Percentiles rank a stretch among this genome's conserved stretches.
These are phyloP conservation scores for Belgica antarctica DNA, from an alignment of 2,888 invertebrate genomes.

Conservation along the genomic window DNA sequence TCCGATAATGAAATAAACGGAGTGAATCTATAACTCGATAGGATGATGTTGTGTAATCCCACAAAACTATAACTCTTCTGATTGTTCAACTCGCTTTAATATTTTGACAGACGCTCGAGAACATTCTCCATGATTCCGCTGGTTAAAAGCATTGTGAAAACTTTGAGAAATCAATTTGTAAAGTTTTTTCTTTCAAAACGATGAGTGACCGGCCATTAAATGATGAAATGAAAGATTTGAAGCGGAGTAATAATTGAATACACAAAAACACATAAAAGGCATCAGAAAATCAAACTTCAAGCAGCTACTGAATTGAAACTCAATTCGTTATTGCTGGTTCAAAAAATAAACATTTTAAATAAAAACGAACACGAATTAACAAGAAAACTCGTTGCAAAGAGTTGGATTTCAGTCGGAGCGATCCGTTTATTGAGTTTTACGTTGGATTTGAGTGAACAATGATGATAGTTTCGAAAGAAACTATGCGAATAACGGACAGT, in stretches of 20 bases:
- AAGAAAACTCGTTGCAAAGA: background rate
- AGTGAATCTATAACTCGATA: conserved; percentile 28
- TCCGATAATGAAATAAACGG: conserved; percentile 22
- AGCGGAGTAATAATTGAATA: conserved; percentile 33
- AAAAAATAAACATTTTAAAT: background rate
- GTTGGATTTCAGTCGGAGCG: background rate
- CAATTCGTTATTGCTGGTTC: background rate
- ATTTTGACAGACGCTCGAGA: conserved; percentile 31
- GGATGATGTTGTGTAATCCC: conserved; percentile 20
- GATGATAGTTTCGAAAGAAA: conserved; percentile 30
- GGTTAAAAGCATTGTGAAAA: background rate
- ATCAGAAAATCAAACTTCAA: conserved; percentile 25
- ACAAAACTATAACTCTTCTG: conserved; percentile 11
- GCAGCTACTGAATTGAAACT: conserved; percentile 34
- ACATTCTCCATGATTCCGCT: background rate
- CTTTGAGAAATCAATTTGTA: background rate
- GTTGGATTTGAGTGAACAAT: background rate
- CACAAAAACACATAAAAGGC: conserved; percentile 25
- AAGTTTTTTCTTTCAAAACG: background rate
- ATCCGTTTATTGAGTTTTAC: background rate
- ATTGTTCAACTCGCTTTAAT: conserved; percentile 26
- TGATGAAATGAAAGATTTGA: conserved; percentile 9
- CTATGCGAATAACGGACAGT: conserved; percentile 11
- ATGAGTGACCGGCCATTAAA: conserved; percentile 22
- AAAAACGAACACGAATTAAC: background rate